These are phyloP conservation scores for Galaxea fascicularis DNA, from an alignment of 92 coral and sea anemone genomes.

Conservation along the genomic window DNA sequence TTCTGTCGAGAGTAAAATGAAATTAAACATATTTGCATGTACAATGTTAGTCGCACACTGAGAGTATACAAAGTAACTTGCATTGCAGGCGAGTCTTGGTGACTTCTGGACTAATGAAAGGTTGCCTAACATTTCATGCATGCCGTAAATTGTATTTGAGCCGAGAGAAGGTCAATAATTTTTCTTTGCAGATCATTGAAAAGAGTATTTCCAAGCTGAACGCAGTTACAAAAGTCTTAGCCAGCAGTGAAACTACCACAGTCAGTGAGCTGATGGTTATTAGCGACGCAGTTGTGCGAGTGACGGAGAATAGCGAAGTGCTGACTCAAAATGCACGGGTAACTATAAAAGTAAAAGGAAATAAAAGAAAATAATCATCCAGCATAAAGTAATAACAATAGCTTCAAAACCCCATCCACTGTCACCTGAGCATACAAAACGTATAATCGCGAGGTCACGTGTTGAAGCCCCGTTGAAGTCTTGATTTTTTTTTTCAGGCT, in stretches of 20 bases:
- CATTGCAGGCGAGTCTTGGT: no score
- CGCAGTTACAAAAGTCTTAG: slow-evolving; percentile 20
- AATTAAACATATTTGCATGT: no score
- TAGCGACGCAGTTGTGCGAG: slow-evolving; percentile 55
- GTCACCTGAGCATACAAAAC: no score
- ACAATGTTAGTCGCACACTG: no score
- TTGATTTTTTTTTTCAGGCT: no score
- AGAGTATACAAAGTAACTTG: no score
- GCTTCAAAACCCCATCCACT: no score
- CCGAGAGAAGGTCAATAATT: neutral
- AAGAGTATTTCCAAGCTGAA: slow-evolving; percentile 45
- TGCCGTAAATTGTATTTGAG: neutral
- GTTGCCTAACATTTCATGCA: no score
- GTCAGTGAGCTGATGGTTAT: slow-evolving; percentile 62
- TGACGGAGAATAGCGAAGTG: slow-evolving; percentile 56
- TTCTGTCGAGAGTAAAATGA: no score
- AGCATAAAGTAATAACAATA: neutral
- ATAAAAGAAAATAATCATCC: neutral
- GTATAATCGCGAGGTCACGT: no score
- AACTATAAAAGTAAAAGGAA: neutral
- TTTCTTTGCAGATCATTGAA: slow-evolving; percentile 31
- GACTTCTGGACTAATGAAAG: no score
- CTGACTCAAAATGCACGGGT: slow-evolving; percentile 65
- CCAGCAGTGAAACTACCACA: slow-evolving; percentile 39
- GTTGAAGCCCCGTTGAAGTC: no score